Conservation (phyloP, 1,140 invertebrate genomes). For the Ostrea edulis region DNA sequence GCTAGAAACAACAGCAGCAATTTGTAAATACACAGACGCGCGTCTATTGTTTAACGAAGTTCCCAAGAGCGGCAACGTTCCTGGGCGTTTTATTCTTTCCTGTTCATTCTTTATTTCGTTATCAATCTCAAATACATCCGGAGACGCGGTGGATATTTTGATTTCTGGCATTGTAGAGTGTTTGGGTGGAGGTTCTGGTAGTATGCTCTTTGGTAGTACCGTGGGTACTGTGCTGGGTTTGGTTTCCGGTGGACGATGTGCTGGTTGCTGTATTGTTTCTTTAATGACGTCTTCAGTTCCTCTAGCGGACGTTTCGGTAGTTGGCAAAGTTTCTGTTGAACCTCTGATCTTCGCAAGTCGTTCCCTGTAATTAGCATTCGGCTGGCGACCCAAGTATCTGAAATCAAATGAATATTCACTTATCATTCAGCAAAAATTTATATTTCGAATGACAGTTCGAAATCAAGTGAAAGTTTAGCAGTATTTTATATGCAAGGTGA, state of each 20-base stretch:
- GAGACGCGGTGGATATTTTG: not conserved
- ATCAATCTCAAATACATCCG: not conserved
- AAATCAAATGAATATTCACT: not conserved
- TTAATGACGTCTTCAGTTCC: not conserved
- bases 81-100: not conserved
- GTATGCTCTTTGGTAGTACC: not conserved
- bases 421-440: not conserved
- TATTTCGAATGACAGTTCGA: no score
- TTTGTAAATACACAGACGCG: slow-evolving; percentile 54
- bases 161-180: slow-evolving; percentile 6
- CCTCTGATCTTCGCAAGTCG: not conserved
- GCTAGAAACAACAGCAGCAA: slow-evolving; percentile 42
- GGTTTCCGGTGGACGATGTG: not conserved
- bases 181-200: not conserved
- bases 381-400: slow-evolving; percentile 4
- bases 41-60: not conserved
- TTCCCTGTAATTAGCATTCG: not conserved
- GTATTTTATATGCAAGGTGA: no score
- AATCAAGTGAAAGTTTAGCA: no score
- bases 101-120: not conserved
- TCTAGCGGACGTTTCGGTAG: not conserved
- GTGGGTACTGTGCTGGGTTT: slow-evolving; percentile 32
- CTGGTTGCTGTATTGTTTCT: not conserved
- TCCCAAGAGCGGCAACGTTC: not conserved
- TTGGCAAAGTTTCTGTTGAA: not conserved